Percentiles rank a stretch among this genome's conserved stretches.
These are phyloP conservation scores for Myotis lucifugus DNA, from an alignment of 2,113 vertebrate genomes.

Conservation along the genomic window DNA sequence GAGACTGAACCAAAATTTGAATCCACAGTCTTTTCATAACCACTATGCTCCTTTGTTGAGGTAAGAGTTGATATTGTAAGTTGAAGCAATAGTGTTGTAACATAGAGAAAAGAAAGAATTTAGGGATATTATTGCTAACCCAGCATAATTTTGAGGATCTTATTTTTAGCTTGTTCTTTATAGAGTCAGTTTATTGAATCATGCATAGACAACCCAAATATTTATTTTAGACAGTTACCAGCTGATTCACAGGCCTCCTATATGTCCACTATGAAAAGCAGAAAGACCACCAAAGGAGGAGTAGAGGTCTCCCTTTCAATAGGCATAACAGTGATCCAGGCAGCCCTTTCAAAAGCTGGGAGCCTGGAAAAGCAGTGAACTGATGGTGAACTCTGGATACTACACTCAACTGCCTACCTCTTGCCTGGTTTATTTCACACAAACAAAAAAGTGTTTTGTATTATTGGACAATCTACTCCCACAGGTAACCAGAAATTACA, in stretches of 20 bases:
- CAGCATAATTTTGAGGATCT: not conserved
- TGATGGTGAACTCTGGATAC: not conserved
- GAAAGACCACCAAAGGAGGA: not conserved
- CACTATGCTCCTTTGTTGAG: not conserved
- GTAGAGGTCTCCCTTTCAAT: not conserved
- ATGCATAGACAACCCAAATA: not conserved
- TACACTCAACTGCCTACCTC: not conserved
- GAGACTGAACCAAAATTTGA: not conserved
- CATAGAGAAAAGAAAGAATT: not conserved
- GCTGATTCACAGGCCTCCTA: not conserved
- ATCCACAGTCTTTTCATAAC: not conserved
- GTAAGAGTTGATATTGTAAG: not conserved
- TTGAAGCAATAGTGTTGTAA: not conserved
- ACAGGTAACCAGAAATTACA: not conserved
- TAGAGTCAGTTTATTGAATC: constrained; percentile 34
- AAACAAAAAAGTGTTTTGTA: not conserved
- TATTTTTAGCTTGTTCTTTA: constrained; percentile 61
- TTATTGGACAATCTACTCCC: constrained; percentile 16
- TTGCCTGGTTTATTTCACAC: not conserved
- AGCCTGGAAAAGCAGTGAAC: not conserved
- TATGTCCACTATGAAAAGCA: not conserved
- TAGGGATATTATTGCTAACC: not conserved
- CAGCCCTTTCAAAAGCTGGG: constrained; percentile 32
- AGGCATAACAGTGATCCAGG: not conserved
- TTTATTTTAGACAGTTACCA: constrained; percentile 9